A percentile compares a stretch with the other conserved stretches of the same genome.
Evolutionary conservation across 2,888 invertebrate genomes (phyloP).

Genomic region (Cephus spinipes): DNA sequence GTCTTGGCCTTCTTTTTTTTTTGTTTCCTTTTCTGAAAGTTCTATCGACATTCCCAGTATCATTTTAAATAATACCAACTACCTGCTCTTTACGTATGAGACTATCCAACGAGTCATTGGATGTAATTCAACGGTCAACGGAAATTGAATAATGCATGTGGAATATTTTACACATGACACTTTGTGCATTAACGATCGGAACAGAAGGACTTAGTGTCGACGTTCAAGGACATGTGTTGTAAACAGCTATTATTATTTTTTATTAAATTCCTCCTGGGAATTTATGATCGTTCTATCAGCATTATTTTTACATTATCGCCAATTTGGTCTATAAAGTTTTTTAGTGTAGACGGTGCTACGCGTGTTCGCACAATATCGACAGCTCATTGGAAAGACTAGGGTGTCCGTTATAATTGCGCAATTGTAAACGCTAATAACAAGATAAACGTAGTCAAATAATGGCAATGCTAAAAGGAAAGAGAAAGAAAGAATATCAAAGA

Average conservation of each 20-base stretch:
- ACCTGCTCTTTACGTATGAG: not conserved
- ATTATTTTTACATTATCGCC: not conserved
- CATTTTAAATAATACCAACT: not conserved
- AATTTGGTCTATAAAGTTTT: not conserved
- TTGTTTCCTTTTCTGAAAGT: not conserved
- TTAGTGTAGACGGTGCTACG: not conserved
- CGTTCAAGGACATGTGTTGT: not conserved
- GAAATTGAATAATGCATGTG: not conserved
- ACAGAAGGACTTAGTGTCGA: not conserved
- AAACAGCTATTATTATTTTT: conserved; percentile 19
- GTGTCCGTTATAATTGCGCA: conserved; percentile 28
- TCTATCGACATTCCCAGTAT: not conserved
- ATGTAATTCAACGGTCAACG: not conserved
- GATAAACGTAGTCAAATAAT: conserved; percentile 17
- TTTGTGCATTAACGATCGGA: not conserved
- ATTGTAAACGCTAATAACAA: conserved; percentile 12
- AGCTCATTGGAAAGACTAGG: conserved; percentile 33
- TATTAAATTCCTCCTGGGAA: conserved; percentile 7
- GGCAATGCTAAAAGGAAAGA: conserved; percentile 27
- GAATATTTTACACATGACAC: not conserved
- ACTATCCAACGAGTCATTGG: not conserved
- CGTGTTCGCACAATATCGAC: conserved; percentile 14
- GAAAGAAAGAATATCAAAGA: conserved; percentile 16
- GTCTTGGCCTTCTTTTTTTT: not conserved
- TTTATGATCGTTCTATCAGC: not conserved